These are phyloP conservation scores for Scarus forsteni DNA, from an alignment of 2,797 vertebrate genomes.

Conservation along the genomic window DNA sequence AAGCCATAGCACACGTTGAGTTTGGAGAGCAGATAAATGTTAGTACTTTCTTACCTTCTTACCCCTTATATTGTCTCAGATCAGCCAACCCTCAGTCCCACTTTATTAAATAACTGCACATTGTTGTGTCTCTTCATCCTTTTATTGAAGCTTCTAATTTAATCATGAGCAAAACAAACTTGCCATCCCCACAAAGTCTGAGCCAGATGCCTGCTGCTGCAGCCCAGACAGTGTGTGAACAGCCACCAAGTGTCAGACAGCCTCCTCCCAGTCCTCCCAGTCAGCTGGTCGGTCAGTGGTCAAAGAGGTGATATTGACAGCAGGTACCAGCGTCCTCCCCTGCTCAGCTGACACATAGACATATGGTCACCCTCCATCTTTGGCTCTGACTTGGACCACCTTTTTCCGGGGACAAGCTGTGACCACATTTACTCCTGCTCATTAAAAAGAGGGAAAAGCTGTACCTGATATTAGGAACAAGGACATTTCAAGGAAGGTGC, in stretches of 20 bases:
- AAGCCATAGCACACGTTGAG: too few relatives aligned
- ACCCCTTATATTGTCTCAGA: too few relatives aligned
- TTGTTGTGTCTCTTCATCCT: neutral
- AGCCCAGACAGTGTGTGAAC: conserved; percentile 49
- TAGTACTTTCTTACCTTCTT: too few relatives aligned
- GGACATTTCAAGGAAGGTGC: neutral
- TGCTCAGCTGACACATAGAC: conserved; percentile 58
- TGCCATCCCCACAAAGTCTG: neutral
- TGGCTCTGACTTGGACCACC: conserved; percentile 36
- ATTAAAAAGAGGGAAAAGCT: conserved; percentile 5
- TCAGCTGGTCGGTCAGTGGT: conserved; percentile 56
- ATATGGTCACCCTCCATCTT: conserved; percentile 67
- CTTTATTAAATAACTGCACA: neutral
- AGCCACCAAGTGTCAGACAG: conserved; percentile 59
- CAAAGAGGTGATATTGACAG: conserved; percentile 69
- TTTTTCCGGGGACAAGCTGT: neutral
- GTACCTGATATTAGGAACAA: neutral
- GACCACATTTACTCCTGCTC: conserved; percentile 20
- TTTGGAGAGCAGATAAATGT: too few relatives aligned
- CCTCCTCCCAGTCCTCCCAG: conserved; percentile 55
- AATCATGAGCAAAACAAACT: conserved; percentile 13
- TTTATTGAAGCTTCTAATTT: neutral
- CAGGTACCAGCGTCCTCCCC: conserved; percentile 50
- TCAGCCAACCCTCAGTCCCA: neutral
- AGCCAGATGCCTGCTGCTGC: conserved; percentile 46